Evolutionary conservation across 2,113 vertebrate genomes (phyloP).

Genomic region (Pygoscelis antarcticus): DNA sequence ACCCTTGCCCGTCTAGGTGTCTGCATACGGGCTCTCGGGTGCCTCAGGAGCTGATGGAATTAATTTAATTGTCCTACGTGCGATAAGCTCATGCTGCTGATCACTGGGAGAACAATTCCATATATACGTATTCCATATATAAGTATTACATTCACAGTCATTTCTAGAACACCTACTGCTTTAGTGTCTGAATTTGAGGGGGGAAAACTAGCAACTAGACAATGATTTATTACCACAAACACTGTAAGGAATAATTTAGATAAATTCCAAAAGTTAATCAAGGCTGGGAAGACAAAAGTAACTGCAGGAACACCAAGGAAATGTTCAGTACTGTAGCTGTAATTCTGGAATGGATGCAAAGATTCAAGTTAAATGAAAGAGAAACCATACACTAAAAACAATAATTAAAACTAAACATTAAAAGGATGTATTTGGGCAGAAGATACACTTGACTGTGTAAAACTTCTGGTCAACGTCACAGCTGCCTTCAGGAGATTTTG

Average conservation of each 20-base stretch:
- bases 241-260: not conserved
- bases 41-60: not conserved
- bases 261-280: not conserved
- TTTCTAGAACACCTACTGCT: not conserved
- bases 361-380: not conserved
- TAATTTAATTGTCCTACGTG: not conserved
- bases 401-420: not conserved
- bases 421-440: not conserved
- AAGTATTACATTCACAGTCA: not conserved
- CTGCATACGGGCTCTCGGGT: not conserved
- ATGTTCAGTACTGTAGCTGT: not conserved
- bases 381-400: not conserved
- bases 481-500: not conserved
- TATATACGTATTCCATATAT: accelerated
- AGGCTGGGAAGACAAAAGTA: not conserved
- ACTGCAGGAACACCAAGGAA: not conserved
- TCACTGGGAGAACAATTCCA: not conserved
- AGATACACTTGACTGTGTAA: not conserved
- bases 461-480: not conserved
- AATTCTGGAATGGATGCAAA: not conserved
- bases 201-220: not conserved
- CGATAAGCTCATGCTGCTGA: not conserved
- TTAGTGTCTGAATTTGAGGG: not conserved
- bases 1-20: no score
- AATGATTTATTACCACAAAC: not conserved